Evolutionary conservation across 35 echinoderm and acorn worm species (phyloP), one percentile per base, ranked within the genome.

Genomic region (Lytechinus variegatus): DNA sequence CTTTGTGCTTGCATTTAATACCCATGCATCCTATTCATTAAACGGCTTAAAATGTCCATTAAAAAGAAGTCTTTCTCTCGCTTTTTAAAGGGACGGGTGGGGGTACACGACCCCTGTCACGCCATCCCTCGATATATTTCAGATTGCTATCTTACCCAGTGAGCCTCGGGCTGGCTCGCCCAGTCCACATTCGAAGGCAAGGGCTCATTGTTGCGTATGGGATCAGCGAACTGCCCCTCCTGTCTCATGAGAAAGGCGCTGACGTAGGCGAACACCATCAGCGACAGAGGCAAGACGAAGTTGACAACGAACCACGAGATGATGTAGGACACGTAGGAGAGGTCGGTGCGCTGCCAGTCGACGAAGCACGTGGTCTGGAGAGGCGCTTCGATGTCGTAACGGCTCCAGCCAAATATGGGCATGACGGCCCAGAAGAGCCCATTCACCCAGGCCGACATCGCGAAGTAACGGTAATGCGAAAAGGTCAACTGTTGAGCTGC

Each of bases 351-450:
- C 28, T 91, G 95, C 92, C 96, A 98, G 95, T 98, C 93, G 54
- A 98, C 54, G 13, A 96, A 87, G 66, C 97, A 98, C 27, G 91
- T 91, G 29, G 92, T 97, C 7, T 79, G 55, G 16, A 91, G 56
- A 19, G 97, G 97, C 5, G 61, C 10, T 27, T 97, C 96, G 53
- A 97, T 53, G 21, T 71, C 96, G 92, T 99, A 99, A 52, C 91
- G 66, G 9, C 94, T 95, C 98, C 98, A 99, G 89, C 98, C 98
- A 52, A 99, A 95, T 19, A 97, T 91, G 4, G 98, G 98, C 86
- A 99, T 95, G 54, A 99, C 90, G 1, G 98, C 98, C 98, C 98
- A 99, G 61, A 99, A 95, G 28, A 95, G 60, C 4, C 95, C 98
- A 27, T 99, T 97, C 11, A 54, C 21, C 72, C 92, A 96, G 5